Percentiles rank a stretch among this genome's conserved stretches.
These are phyloP conservation scores for Dasyurus viverrinus DNA, from an alignment of 2,113 vertebrate genomes.

Conservation along the genomic window DNA sequence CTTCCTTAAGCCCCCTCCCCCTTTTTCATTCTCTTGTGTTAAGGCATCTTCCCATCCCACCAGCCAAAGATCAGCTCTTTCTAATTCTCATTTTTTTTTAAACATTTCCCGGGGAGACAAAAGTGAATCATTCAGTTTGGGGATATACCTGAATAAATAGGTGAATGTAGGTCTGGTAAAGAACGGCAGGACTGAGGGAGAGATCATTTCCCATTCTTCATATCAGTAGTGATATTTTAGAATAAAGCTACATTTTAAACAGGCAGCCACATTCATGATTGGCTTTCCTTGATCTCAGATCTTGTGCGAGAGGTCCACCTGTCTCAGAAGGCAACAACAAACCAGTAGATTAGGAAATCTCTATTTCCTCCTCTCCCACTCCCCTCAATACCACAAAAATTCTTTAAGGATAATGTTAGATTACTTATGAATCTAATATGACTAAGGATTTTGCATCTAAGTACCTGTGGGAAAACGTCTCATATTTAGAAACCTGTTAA, in stretches of 20 bases:
- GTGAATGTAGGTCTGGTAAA: too few relatives aligned
- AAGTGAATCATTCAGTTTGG: too few relatives aligned
- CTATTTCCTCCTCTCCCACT: background rate
- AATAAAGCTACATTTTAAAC: background rate
- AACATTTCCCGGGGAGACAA: background rate
- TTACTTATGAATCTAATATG: background rate
- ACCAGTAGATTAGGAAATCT: background rate
- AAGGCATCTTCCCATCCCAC: background rate
- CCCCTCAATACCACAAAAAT: background rate
- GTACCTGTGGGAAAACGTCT: background rate
- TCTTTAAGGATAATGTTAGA: background rate
- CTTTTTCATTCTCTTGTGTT: background rate
- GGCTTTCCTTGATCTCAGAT: background rate
- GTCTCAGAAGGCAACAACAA: background rate
- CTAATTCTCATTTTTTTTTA: background rate
- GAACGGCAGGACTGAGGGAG: too few relatives aligned
- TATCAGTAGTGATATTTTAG: background rate
- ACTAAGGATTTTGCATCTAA: background rate
- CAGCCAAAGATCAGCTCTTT: background rate
- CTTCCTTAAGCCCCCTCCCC: too few relatives aligned
- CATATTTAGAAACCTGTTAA: conserved; percentile 1
- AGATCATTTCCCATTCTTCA: background rate
- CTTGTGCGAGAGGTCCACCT: background rate
- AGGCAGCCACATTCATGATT: background rate
- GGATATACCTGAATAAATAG: too few relatives aligned